Base-by-base conservation (phyloP, 2,797 vertebrate species). In the Danio choprae region DNA sequence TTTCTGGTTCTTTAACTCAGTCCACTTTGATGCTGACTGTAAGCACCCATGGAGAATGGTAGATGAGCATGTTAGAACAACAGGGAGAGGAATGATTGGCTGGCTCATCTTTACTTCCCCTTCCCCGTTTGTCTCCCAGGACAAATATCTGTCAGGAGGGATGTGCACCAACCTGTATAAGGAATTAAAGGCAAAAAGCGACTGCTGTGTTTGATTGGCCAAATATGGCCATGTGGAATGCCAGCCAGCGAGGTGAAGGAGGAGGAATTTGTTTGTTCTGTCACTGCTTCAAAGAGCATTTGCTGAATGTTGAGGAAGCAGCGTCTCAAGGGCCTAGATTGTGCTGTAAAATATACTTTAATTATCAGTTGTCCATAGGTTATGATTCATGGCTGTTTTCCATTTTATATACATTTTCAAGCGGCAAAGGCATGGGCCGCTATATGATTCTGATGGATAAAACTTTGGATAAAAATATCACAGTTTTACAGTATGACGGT, bases 121-220 rank as follows among this genome's bases (percentile, higher is more conserved):
- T 58, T 44, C 53, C 4, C 16, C 68, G 13, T 22, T 16, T 18
- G 70, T 50, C 36, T 71, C 56, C 38, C 44, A 51, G 44, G 68
- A 71, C 58, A 63, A 82, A 58, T 70, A 22, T 73, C 68, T 59
- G 74, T 51, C 18, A 22, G 75, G 46, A 83, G 89, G 89, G 88
- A 91, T 92, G 81, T 88, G 89, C 88, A 90, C 81, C 82, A 89
- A 92, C 91, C 91, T 94, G 93, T 92, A 91, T 92, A 92, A 92
- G 91, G 91, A 93, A 90, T 91, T 91, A 90, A 89, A 89, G 69
- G 82, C 76, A 87, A 87, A 85, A 87, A 90, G 88, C 84, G 89
- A 84, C 86, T 59, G 64, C 44, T 74, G 83, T 71, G 87, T 91
- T 92, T 90, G 72, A 58, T 77, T 48, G 16, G 56, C 84, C 93